A percentile compares a stretch with the other conserved stretches of the same genome.
Evolutionary conservation across 92 coral and sea anemone species (phyloP).

Genomic region (Siderastrea radians): DNA sequence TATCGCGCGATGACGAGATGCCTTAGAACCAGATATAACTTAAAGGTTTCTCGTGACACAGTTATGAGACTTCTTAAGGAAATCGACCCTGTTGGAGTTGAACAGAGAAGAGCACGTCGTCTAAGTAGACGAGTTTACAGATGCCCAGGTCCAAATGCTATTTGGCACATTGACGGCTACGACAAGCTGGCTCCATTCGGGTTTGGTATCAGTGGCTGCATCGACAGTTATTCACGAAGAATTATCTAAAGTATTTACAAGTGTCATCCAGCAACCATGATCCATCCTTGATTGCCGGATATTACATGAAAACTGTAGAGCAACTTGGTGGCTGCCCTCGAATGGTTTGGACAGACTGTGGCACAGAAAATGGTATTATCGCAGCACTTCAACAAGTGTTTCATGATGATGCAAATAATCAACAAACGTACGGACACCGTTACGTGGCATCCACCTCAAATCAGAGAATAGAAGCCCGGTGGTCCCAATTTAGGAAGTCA

Average conservation of each 20-base stretch:
- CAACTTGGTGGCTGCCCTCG: slow-evolving; percentile 44
- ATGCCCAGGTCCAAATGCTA: slow-evolving; percentile 32
- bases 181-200: slow-evolving; percentile 28
- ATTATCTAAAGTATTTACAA: slow-evolving; percentile 46
- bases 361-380: slow-evolving; percentile 43
- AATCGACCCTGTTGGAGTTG: slow-evolving; percentile 18
- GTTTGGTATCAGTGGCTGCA: slow-evolving; percentile 17
- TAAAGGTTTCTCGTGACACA: no score
- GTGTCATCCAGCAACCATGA: slow-evolving; percentile 45
- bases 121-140: slow-evolving; percentile 9
- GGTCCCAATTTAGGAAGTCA: slow-evolving; percentile 21
- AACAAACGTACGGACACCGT: slow-evolving; percentile 39
- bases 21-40: no score
- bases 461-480: slow-evolving; percentile 27
- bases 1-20: no score
- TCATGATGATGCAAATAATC: background rate
- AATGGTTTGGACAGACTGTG: slow-evolving; percentile 53
- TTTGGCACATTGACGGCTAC: slow-evolving; percentile 49
- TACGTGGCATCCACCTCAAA: slow-evolving; percentile 32
- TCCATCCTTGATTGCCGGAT: slow-evolving; percentile 25
- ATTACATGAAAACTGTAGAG: slow-evolving; percentile 38
- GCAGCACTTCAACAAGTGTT: slow-evolving; percentile 51
- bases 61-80: background rate
- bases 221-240: slow-evolving; percentile 57
- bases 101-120: background rate